A percentile compares a stretch with the other conserved stretches of the same genome.
These are phyloP conservation scores for Atractosteus spatula DNA, from an alignment of 2,113 vertebrate genomes.

Conservation along the genomic window DNA sequence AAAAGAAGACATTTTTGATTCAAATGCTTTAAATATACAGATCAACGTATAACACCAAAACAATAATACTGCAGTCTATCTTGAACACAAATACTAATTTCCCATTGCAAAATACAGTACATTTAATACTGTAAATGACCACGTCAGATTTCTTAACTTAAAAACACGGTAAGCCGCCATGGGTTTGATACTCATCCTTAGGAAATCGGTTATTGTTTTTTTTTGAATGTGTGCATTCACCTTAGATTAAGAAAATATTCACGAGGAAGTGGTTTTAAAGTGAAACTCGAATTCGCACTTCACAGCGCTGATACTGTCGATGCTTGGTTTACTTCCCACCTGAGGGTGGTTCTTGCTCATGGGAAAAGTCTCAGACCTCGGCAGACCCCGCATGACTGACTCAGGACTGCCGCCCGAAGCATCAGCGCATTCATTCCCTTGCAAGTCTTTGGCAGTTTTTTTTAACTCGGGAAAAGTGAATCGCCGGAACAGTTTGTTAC, in stretches of 20 bases:
- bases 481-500: conserved; percentile 55
- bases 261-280: conserved; percentile 25
- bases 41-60: too few species aligned
- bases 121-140: too few species aligned
- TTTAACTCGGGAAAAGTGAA: conserved; percentile 62
- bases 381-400: conserved; percentile 25
- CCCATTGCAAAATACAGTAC: too few species aligned
- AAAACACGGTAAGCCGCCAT: too few species aligned
- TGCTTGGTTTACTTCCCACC: conserved; percentile 58
- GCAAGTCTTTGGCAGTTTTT: conserved; percentile 26
- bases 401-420: conserved; percentile 2
- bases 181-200: too few species aligned
- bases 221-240: not conserved
- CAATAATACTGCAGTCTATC: too few species aligned
- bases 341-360: conserved; percentile 43
- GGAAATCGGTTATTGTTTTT: too few species aligned
- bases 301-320: conserved; percentile 69
- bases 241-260: conserved; percentile 2
- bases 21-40: too few species aligned
- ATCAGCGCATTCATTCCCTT: not conserved
- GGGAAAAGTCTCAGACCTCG: conserved; percentile 61
- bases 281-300: conserved; percentile 68
- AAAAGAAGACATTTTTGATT: too few species aligned
- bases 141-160: too few species aligned
- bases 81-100: too few species aligned